Base-by-base conservation (phyloP, 2,797 vertebrate genomes). In the Hypotaenidia philippensis region DNA sequence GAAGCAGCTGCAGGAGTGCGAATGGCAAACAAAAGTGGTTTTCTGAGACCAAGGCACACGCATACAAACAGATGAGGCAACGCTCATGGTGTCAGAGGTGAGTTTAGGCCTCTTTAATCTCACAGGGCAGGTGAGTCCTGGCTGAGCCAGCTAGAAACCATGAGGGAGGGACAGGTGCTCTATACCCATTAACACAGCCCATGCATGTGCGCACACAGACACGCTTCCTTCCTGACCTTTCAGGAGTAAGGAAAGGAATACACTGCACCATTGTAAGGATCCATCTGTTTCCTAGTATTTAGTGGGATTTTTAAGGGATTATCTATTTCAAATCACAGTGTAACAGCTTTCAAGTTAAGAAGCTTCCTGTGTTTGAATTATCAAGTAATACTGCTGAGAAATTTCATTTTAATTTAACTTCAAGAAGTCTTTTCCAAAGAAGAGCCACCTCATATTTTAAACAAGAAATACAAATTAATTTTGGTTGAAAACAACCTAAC, bases 201-300 rank as follows among this genome's bases (percentile, higher is more conserved):
- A 66, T 17, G 45, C 29, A 76, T 2, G 22, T 40, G 27, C 16
- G 53, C 2, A 2, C 25, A 74, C 53, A 84, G 40, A 68, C 19
- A 45, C 2, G 20, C 59, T 94, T 92, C 60, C 88, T 85, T 77
- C 84, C 83, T 74, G 29, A 77, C 60, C 16, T 31, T 74, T 50
- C 59, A 87, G 59, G 45, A 81, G 34, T 32, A 93, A 40, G 29
- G 26, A 78, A 83, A 90, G 78, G 22, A 86, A 40, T n/a, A 61
- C 50, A 60, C 23, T 50, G 32, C 45, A 38, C 5, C 7, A 10
- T 32, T 31, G 40, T 72, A 77, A 85, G 57, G 52, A 89, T 83
- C 57, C 81, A 93, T 34, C 66, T 82, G 68, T 87, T 89, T 74
- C 83, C 77, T 79, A 82, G 60, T 70, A 95, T 83, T 90, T 60